These are phyloP conservation scores for Microcebus ravelobensis DNA, from an alignment of 2,113 vertebrate species.

Conservation along the genomic window DNA sequence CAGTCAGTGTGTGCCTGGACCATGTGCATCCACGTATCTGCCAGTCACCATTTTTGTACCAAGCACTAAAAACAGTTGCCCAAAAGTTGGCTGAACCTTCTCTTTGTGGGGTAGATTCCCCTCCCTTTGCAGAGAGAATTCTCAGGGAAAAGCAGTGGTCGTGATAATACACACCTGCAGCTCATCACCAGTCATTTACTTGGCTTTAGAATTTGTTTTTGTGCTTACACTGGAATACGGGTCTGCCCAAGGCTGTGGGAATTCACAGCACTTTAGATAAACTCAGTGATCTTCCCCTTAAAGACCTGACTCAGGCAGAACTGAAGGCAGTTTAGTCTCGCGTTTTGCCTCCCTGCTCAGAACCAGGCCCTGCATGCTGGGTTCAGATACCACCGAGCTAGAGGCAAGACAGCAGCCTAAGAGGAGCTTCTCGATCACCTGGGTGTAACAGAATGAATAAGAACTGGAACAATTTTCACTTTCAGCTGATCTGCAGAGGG, in stretches of 20 bases:
- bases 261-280: slow-evolving; percentile 52
- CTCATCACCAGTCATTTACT: slow-evolving; percentile 64
- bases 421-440: background rate
- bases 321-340: background rate
- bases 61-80: background rate
- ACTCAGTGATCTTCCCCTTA: slow-evolving; percentile 48
- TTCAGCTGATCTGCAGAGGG: background rate
- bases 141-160: background rate
- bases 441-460: background rate
- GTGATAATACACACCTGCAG: slow-evolving; percentile 57
- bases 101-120: background rate
- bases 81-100: background rate
- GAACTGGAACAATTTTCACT: background rate
- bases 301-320: slow-evolving; percentile 58
- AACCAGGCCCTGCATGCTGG: background rate
- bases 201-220: slow-evolving; percentile 73
- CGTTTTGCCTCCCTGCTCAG: background rate
- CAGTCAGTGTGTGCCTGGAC: no score
- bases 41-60: background rate
- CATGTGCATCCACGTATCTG: background rate
- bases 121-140: background rate
- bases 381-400: background rate
- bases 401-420: background rate
- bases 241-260: slow-evolving; percentile 68
- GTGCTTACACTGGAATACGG: slow-evolving; percentile 36